phyloP scores from a whole-genome alignment of 2,888 invertebrate species.

The Cetonia aurata region DNA sequence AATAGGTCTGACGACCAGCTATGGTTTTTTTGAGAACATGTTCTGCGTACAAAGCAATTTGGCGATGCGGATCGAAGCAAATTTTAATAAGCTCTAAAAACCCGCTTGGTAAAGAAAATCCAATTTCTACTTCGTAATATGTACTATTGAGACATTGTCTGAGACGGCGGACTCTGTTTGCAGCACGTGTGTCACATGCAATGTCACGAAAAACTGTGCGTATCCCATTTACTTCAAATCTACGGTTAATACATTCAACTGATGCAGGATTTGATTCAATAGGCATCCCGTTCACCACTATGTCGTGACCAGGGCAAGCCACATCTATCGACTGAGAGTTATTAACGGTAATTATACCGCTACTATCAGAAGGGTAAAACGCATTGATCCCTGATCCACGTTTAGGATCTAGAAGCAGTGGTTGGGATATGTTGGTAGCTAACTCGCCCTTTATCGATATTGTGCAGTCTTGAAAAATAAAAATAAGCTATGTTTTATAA shows the following conservation, averaged over 20 bases:
- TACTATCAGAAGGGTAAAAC: constrained; percentile 51
- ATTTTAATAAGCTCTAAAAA: constrained; percentile 69
- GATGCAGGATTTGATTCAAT: constrained; percentile 36
- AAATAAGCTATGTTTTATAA: too few species aligned
- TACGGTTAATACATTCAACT: constrained; percentile 50
- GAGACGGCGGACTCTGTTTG: constrained; percentile 65
- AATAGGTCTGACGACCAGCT: constrained; percentile 67
- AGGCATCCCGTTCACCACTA: constrained; percentile 45
- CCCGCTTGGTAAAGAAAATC: constrained; percentile 66
- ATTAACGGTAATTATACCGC: constrained; percentile 46
- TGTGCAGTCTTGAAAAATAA: constrained; percentile 60
- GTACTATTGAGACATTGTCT: constrained; percentile 66
- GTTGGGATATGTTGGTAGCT: constrained; percentile 70
- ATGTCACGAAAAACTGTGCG: constrained; percentile 63
- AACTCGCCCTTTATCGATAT: constrained; percentile 67
- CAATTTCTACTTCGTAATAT: constrained; percentile 65
- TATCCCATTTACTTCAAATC: constrained; percentile 50
- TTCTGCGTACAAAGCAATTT: constrained; percentile 70
- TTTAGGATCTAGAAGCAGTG: constrained; percentile 69
- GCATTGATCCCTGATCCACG: constrained; percentile 44
- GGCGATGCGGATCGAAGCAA: constrained; percentile 69
- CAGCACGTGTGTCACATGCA: constrained; percentile 65
- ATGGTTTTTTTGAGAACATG: constrained; percentile 68
- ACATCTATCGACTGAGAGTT: constrained; percentile 48
- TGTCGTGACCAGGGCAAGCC: constrained; percentile 52